phyloP scores from a whole-genome alignment of 1,140 invertebrate genomes.

The Anagrus nilaparvatae region DNA sequence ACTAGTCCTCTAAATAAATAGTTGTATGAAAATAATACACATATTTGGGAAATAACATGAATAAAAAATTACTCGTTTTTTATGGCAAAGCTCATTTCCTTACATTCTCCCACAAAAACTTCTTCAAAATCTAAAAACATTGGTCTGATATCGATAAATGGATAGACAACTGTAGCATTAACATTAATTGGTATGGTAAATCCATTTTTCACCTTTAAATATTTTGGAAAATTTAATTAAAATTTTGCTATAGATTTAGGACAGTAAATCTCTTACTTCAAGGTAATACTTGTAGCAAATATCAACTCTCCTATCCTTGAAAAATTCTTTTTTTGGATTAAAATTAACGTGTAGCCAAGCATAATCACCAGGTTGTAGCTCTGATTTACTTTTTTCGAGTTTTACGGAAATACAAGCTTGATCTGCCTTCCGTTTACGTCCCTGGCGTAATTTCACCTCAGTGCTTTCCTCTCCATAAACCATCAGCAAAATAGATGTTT shows the following conservation, averaged over 20 bases:
- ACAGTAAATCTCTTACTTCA: constrained; percentile 22
- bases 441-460: no score
- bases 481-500: no score
- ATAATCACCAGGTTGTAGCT: no score
- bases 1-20: constrained; percentile 30
- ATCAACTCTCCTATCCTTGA: constrained; percentile 16
- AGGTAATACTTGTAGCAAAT: constrained; percentile 25
- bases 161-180: constrained; percentile 32
- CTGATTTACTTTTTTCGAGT: no score
- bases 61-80: constrained; percentile 32
- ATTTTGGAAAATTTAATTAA: not conserved
- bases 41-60: not conserved
- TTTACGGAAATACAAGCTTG: no score
- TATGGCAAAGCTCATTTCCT: constrained; percentile 27
- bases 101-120: constrained; percentile 34
- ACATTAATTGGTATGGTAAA: constrained; percentile 32
- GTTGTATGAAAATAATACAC: constrained; percentile 2
- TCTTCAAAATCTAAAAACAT: constrained; percentile 32
- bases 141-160: constrained; percentile 22
- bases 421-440: no score
- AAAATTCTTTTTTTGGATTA: constrained; percentile 19
- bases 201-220: constrained; percentile 26
- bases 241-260: not conserved
- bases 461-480: no score
- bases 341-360: constrained; percentile 25